Evolutionary conservation across 2,888 invertebrate species (phyloP).

Genomic region (Congeria kusceri): DNA sequence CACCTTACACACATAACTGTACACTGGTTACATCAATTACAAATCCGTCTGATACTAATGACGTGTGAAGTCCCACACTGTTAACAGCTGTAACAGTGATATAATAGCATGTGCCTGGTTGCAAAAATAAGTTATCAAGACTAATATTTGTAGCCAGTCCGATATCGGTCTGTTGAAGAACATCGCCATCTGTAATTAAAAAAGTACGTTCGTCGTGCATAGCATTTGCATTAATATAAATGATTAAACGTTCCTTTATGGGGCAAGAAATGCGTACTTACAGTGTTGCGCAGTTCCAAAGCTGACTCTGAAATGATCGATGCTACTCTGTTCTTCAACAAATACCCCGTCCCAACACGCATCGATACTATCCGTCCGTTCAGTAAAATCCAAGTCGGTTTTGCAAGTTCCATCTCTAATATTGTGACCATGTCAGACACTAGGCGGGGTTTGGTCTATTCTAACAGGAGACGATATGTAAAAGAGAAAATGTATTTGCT

Average conservation of each 20-base stretch:
- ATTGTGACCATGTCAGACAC: conserved; percentile 35
- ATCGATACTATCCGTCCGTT: conserved; percentile 26
- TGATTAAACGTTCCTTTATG: too few relatives aligned
- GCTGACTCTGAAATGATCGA: not conserved
- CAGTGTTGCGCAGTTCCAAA: conserved; percentile 30
- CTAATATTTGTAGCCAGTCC: not conserved
- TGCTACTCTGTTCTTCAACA: conserved; percentile 8
- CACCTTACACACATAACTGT: too few relatives aligned
- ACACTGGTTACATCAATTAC: too few relatives aligned
- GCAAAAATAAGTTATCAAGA: not conserved
- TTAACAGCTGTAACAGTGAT: conserved; percentile 1
- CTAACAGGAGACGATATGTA: conserved; percentile 41
- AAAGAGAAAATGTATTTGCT: conserved; percentile 15
- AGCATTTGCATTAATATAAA: too few relatives aligned
- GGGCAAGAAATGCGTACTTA: not conserved
- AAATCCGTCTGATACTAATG: conserved; percentile 2
- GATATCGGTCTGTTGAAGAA: not conserved
- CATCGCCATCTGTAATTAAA: conserved; percentile 1
- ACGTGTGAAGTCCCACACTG: conserved; percentile 5
- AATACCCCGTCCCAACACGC: conserved; percentile 58
- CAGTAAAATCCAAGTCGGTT: conserved; percentile 57
- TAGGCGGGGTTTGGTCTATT: conserved; percentile 63
- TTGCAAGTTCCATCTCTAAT: conserved; percentile 55
- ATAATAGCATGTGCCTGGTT: not conserved
- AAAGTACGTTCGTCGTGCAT: not conserved